Percentiles rank a stretch among this genome's conserved stretches.
Evolutionary conservation across 2,888 invertebrate species (phyloP).

Genomic region (Tetragonula carbonaria): DNA sequence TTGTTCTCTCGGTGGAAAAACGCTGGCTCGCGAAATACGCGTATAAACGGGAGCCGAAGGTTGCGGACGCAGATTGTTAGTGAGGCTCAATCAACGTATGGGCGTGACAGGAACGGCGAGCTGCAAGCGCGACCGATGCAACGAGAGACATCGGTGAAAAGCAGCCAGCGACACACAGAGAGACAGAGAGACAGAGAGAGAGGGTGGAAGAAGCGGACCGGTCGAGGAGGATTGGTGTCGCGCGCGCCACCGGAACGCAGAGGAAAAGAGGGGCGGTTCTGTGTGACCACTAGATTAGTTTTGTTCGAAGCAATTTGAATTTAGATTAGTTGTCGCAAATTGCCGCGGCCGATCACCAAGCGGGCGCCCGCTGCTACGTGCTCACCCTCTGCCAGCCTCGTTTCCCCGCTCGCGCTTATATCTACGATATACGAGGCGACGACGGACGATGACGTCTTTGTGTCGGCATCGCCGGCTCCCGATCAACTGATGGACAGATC

Average conservation of each 20-base stretch:
- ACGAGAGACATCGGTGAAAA: slow-evolving; percentile 54
- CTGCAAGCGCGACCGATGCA: slow-evolving; percentile 47
- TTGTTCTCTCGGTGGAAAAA: slow-evolving; percentile 32
- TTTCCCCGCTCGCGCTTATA: slow-evolving; percentile 48
- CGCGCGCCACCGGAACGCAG: slow-evolving; percentile 47
- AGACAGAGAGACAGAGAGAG: too few relatives aligned
- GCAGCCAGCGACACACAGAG: slow-evolving; percentile 9
- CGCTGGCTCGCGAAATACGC: slow-evolving; percentile 12
- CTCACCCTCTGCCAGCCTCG: slow-evolving; percentile 24
- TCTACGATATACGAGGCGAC: slow-evolving; percentile 22
- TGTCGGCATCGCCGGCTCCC: neutral
- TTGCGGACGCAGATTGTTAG: slow-evolving; percentile 56
- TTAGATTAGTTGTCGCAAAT: slow-evolving; percentile 83
- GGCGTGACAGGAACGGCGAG: slow-evolving; percentile 59
- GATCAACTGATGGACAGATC: neutral
- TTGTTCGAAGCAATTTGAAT: slow-evolving; percentile 83
- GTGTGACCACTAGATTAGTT: slow-evolving; percentile 81
- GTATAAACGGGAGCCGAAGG: slow-evolving; percentile 50
- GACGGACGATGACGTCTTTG: slow-evolving; percentile 18
- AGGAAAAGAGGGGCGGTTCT: slow-evolving; percentile 62
- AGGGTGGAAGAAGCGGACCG: slow-evolving; percentile 26
- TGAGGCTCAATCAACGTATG: slow-evolving; percentile 64
- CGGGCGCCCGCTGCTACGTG: slow-evolving; percentile 30
- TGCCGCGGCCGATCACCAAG: slow-evolving; percentile 75
- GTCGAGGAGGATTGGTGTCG: slow-evolving; percentile 34